Evolutionary conservation across 2,113 vertebrate genomes (phyloP).

Genomic region (Acanthochromis polyacanthus): DNA sequence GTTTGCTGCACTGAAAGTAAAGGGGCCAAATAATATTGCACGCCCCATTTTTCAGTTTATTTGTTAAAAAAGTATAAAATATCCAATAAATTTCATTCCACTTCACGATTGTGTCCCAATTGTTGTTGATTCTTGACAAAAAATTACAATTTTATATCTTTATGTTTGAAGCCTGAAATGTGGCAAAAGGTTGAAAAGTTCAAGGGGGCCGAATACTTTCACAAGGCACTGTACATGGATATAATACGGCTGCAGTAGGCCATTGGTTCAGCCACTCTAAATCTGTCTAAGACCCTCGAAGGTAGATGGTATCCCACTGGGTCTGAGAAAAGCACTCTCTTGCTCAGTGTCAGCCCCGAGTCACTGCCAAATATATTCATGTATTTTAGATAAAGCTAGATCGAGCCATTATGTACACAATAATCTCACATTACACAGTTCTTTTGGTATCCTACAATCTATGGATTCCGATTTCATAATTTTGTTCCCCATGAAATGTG

Average conservation of each 20-base stretch:
- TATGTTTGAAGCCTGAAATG: no score
- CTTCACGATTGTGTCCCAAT: no score
- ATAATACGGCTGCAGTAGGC: constrained; percentile 22
- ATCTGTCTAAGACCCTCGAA: constrained; percentile 39
- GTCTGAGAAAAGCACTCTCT: constrained; percentile 32
- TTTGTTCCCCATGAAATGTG: constrained; percentile 42
- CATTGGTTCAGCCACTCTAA: constrained; percentile 39
- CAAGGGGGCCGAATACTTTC: no score
- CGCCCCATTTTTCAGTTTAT: no score
- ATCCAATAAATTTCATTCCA: no score
- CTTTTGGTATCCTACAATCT: constrained; percentile 43
- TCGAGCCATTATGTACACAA: constrained; percentile 33
- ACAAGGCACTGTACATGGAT: no score
- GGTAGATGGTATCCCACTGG: constrained; percentile 42
- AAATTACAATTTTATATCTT: no score
- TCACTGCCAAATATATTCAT: constrained; percentile 57
- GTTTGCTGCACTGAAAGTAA: no score
- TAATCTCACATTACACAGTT: constrained; percentile 38
- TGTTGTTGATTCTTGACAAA: no score
- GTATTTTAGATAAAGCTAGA: constrained; percentile 27
- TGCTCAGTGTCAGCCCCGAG: constrained; percentile 28
- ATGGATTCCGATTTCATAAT: constrained; percentile 48
- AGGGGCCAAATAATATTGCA: no score
- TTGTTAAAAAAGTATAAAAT: no score
- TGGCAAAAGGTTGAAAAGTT: no score